Conservation (phyloP, 1,140 invertebrate species). For the Steinernema feltiae region DNA sequence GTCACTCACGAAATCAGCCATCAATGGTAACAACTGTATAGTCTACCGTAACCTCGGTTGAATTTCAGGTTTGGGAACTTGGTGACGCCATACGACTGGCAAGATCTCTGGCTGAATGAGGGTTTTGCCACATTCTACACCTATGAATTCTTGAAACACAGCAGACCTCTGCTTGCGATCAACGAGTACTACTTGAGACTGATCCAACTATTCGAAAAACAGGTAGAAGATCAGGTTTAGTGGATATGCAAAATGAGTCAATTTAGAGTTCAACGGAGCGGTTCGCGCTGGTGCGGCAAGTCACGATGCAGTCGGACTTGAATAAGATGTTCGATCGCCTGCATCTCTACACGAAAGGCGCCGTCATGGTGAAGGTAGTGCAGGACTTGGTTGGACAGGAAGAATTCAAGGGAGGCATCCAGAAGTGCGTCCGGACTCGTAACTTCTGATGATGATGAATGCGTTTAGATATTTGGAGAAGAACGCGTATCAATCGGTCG, state of each 20-base stretch:
- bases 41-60: background rate
- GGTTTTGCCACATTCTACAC: conserved; percentile 61
- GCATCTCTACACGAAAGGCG: conserved; percentile 52
- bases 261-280: conserved; percentile 18
- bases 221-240: conserved; percentile 27
- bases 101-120: conserved; percentile 62
- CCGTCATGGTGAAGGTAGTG: conserved; percentile 49
- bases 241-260: too few relatives aligned
- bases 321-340: conserved; percentile 48
- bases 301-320: conserved; percentile 32
- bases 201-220: conserved; percentile 38
- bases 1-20: conserved; percentile 50
- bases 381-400: conserved; percentile 43
- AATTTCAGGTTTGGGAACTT: conserved; percentile 62
- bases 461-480: conserved; percentile 45
- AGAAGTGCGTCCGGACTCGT: conserved; percentile 28
- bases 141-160: conserved; percentile 48
- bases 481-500: conserved; percentile 49
- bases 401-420: conserved; percentile 44
- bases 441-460: conserved; percentile 14
- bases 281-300: conserved; percentile 28
- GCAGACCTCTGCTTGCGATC: conserved; percentile 48
- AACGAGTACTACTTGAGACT: conserved; percentile 44
- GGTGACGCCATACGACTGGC: conserved; percentile 62
- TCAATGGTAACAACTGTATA: conserved; percentile 15